Conservation (phyloP, 2,797 vertebrate species). For the Clamator glandarius region DNA sequence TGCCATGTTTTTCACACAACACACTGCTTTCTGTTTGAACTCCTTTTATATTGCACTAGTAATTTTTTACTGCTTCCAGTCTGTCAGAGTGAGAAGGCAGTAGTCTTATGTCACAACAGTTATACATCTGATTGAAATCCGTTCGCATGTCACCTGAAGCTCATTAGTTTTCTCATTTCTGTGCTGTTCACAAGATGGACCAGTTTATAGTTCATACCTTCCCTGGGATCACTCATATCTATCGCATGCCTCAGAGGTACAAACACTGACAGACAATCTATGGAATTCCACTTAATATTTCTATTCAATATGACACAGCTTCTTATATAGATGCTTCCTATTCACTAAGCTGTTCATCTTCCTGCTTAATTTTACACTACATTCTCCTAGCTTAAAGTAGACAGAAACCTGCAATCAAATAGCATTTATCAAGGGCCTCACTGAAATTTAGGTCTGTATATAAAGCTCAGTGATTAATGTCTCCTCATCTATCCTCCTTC, state of each 20-base stretch:
- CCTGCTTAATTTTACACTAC: neutral
- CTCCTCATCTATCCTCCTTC: constrained; percentile 17
- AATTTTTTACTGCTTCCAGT: neutral
- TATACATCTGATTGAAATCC: constrained; percentile 16
- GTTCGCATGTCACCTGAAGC: constrained; percentile 9
- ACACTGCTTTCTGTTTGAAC: neutral
- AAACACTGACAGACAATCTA: neutral
- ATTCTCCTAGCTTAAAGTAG: neutral
- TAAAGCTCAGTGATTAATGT: constrained; percentile 1
- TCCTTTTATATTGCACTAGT: neutral
- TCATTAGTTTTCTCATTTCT: neutral
- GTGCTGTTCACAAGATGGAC: neutral
- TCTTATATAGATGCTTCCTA: neutral
- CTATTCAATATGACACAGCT: neutral
- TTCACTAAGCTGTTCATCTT: neutral
- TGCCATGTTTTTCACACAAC: neutral
- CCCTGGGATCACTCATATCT: neutral
- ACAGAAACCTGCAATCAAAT: neutral
- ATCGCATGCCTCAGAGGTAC: neutral
- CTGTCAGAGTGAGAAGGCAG: constrained; percentile 1
- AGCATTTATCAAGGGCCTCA: neutral
- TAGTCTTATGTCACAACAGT: neutral
- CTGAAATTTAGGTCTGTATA: neutral
- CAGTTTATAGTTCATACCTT: neutral
- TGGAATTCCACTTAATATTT: neutral